Conservation (phyloP, 1,140 invertebrate species). For the Scaptodrosophila lebanonensis region DNA sequence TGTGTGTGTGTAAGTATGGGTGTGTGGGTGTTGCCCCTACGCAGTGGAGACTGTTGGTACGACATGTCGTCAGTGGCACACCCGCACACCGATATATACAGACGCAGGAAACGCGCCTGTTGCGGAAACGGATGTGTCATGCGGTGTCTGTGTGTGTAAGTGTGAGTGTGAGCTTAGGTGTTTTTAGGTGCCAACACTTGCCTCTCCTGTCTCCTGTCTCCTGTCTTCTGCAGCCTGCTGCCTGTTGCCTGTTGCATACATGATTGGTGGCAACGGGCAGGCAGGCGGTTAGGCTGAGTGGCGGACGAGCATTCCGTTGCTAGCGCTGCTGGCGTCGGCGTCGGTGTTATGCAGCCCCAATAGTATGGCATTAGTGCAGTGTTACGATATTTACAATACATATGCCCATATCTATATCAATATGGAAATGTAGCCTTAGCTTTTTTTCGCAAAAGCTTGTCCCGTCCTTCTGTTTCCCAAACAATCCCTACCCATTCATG, state of each 20-base stretch:
- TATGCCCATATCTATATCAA: too few relatives aligned
- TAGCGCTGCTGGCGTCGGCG: too few relatives aligned
- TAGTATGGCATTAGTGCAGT: background rate
- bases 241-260: constrained; percentile 57
- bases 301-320: too few relatives aligned
- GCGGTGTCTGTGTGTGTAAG: background rate
- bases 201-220: constrained; percentile 1
- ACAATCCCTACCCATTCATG: background rate
- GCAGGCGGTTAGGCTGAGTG: constrained; percentile 50
- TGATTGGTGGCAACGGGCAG: constrained; percentile 35
- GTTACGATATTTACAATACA: too few relatives aligned
- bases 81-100: background rate
- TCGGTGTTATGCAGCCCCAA: constrained; percentile 4
- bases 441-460: too few relatives aligned
- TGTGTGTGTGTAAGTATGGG: constrained; percentile 19
- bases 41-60: constrained; percentile 2
- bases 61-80: constrained; percentile 3
- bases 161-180: background rate
- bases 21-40: background rate
- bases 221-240: constrained; percentile 51
- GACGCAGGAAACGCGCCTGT: constrained; percentile 37
- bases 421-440: too few relatives aligned
- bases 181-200: background rate
- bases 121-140: constrained; percentile 57
- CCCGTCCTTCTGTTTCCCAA: background rate